These are phyloP conservation scores for Branchinecta lindahli DNA, from an alignment of 1,140 invertebrate species.

Conservation along the genomic window DNA sequence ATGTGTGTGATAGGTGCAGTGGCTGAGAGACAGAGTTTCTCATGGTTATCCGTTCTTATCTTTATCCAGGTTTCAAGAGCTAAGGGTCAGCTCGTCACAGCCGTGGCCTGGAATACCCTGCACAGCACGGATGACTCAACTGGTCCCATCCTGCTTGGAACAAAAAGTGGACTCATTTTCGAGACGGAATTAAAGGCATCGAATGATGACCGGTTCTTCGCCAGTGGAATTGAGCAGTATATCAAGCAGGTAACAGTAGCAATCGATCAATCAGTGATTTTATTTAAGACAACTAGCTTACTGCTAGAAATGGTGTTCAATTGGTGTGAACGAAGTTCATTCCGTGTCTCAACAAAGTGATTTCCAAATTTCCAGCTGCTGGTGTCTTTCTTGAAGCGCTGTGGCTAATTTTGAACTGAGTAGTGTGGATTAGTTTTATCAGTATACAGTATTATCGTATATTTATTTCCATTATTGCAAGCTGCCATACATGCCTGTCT, in stretches of 20 bases:
- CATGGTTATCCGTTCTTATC: too few relatives aligned
- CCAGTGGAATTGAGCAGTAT: neutral
- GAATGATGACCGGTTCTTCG: neutral
- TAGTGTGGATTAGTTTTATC: too few relatives aligned
- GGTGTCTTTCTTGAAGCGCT: too few relatives aligned
- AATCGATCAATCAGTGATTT: too few relatives aligned
- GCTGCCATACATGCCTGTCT: neutral
- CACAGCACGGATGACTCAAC: neutral
- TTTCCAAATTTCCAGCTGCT: too few relatives aligned
- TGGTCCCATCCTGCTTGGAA: neutral
- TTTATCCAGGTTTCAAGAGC: neutral
- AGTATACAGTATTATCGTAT: neutral
- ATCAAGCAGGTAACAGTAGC: neutral
- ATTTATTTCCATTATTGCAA: neutral
- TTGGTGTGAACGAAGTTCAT: too few relatives aligned
- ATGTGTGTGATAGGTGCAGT: too few relatives aligned
- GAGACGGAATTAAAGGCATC: neutral
- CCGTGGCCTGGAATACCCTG: neutral
- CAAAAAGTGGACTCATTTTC: neutral
- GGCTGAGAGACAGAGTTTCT: too few relatives aligned
- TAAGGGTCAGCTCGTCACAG: neutral
- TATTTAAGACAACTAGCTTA: too few relatives aligned
- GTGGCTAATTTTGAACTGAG: too few relatives aligned
- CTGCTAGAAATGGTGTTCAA: too few relatives aligned
- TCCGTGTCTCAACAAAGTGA: too few relatives aligned